Evolutionary conservation across 2,113 vertebrate species (phyloP), one percentile per base, ranked within the genome.

Genomic region (Scartelaos histophorus): DNA sequence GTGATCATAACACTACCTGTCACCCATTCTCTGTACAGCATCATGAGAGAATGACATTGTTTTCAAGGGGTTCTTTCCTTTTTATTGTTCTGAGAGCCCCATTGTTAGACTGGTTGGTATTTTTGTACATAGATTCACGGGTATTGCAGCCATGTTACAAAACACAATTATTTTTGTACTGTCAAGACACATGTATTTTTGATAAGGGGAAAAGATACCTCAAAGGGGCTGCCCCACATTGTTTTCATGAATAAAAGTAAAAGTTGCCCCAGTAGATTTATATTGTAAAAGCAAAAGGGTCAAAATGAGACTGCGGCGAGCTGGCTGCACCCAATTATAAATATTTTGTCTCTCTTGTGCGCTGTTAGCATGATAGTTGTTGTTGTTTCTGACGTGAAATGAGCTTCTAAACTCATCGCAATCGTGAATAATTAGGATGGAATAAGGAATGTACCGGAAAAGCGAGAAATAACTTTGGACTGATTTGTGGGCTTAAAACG

Each of bases 1-100:
- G 22, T 54, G 22, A 75, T 54, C 49, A 67, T 54, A 21, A 58
- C 75, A 60, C 72, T 22, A 19, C 43, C 65, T 66, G 45, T 73
- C 53, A 57, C 43, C 51, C 1, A 2, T 43, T 38, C 49, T 16
- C 5, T 70, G 49, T 19, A 35, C 66, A 73, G 46, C 17, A 69
- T 3, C n/a, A 58, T 69, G 12, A 57, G 56, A 34, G 19, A 43
- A 64, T 43, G 34, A 21, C 61, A 16, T 34, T 43, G 61, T 21
- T 43, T 43, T 34, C 17, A 3, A 11, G 22, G 25, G 21, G 56
- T 29, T 61, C 17, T 25, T 21, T 64, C 0, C 2, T 38, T 64
- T n/a, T 43, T 9, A 64, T 64, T 64, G 34, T 64, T 64, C 16
- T 17, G 2, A 10, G 56, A 6, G 54, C 22, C 4, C 22, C 58